Percentiles rank a stretch among this genome's conserved stretches.
phyloP scores from a whole-genome alignment of 2,888 invertebrate genomes.

The Kryphioiulus occultus region DNA sequence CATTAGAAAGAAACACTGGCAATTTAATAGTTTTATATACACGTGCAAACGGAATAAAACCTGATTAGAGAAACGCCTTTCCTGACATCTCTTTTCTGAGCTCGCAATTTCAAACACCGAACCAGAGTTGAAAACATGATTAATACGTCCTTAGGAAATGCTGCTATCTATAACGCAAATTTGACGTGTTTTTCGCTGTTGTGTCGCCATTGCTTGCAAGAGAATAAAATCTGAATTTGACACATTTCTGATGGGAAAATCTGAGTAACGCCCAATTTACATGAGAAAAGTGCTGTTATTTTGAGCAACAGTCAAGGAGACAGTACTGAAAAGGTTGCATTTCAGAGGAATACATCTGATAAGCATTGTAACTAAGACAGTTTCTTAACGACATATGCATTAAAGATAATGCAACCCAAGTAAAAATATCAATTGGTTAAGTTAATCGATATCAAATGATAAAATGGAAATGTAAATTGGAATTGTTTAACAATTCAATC shows the following conservation, averaged over 20 bases:
- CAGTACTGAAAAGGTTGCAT: not conserved
- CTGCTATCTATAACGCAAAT: not conserved
- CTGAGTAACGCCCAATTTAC: not conserved
- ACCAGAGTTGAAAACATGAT: not conserved
- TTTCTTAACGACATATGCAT: no score
- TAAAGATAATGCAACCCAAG: no score
- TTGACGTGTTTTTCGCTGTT: not conserved
- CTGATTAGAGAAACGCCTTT: slow-evolving; percentile 28
- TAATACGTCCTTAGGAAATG: not conserved
- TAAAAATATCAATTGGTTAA: no score
- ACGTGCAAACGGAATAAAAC: slow-evolving; percentile 34
- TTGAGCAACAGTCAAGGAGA: not conserved
- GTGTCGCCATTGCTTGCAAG: not conserved
- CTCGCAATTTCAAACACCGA: slow-evolving; percentile 28
- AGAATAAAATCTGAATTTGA: not conserved
- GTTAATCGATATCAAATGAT: no score
- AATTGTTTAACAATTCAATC: no score
- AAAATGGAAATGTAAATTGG: no score
- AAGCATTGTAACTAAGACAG: no score
- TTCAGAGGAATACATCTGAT: no score
- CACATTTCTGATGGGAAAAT: not conserved
- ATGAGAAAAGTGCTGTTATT: not conserved
- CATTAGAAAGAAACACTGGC: slow-evolving; percentile 40
- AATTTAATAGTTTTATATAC: slow-evolving; percentile 39
- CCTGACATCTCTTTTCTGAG: slow-evolving; percentile 7